Evolutionary conservation across 2,888 invertebrate genomes (phyloP), one percentile per base, ranked within the genome.

Genomic region (Corbicula japonica): DNA sequence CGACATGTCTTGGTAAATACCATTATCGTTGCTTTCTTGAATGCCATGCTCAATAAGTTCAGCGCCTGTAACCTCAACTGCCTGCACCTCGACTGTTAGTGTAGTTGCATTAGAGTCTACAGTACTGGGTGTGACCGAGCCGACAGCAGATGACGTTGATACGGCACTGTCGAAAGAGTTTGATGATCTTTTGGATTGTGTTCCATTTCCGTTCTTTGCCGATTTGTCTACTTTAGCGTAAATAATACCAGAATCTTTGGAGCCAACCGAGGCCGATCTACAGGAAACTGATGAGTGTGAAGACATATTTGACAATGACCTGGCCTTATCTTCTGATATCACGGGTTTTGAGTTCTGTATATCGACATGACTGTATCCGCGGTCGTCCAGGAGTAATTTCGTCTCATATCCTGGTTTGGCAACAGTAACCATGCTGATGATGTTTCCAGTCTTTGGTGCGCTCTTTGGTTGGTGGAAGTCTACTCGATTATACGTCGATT

Each of bases 151-250:
- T 28, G 87, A 86, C 0, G 83, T 85, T 26, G 87, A 88, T 28
- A 87, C 83, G 4, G 84, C 87, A 80, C 88, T 89, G 63, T 88
- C 89, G 54, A 89, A 89, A 0, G 89, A 89, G 63, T 86, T 84
- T 56, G 86, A 85, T 5, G 81, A 82, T 21, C 66, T 73, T 26
- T 86, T 81, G 3, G 66, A 58, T 32, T 30, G 18, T 34, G 48
- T 30, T n/a, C 58, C 46, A 41, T 48, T 30, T 28, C 74, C 70
- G 23, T 34, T 50, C 18, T 58, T 35, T 23, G 30, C 54, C 0
- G 35, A 32, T 34, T 75, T 76, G 32, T 82, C 82, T 6, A n/a
- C 26, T 21, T 38, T 50, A 2, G 74, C 54, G 23, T 76, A 63
- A 21, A 80, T 68, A 34, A 88, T 73, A 18, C 89, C 89, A 5